Percentiles rank a stretch among this genome's conserved stretches.
Conservation (phyloP, 2,797 vertebrate genomes). For the Neostethus bicornis region DNA sequence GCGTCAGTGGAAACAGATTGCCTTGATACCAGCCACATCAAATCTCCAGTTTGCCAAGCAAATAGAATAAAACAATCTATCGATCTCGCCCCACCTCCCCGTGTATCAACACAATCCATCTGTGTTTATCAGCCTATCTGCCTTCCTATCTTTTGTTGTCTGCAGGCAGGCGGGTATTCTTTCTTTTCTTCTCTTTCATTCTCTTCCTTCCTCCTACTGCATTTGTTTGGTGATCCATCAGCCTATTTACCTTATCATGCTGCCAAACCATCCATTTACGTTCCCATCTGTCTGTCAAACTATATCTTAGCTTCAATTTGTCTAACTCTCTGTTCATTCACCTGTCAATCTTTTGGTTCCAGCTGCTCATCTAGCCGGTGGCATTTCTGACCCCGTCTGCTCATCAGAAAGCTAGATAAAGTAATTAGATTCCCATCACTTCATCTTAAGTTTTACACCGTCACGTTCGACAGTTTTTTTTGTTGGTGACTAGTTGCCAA, state of each 20-base stretch:
- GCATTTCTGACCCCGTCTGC: conserved; percentile 49
- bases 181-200: conserved; percentile 62
- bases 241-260: conserved; percentile 86
- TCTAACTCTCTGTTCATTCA: conserved; percentile 79
- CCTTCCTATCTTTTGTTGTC: conserved; percentile 76
- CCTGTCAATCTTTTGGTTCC: conserved; percentile 78
- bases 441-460: conserved; percentile 42
- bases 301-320: conserved; percentile 84
- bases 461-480: conserved; percentile 24
- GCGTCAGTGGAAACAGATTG: conserved; percentile 67
- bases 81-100: conserved; percentile 73
- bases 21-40: conserved; percentile 72
- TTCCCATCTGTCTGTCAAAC: conserved; percentile 86
- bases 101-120: conserved; percentile 81
- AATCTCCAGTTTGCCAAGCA: conserved; percentile 78
- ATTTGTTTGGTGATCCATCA: conserved; percentile 86
- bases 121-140: conserved; percentile 83
- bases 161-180: conserved; percentile 64
- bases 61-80: conserved; percentile 82
- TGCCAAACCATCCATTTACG: conserved; percentile 85
- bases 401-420: conserved; percentile 46
- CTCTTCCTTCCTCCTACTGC: conserved; percentile 75
- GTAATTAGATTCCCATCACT: conserved; percentile 60
- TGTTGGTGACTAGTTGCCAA: conserved; percentile 3
- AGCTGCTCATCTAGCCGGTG: conserved; percentile 44